phyloP scores from a whole-genome alignment of 1,140 invertebrate genomes.

The Temnothorax longispinosus region DNA sequence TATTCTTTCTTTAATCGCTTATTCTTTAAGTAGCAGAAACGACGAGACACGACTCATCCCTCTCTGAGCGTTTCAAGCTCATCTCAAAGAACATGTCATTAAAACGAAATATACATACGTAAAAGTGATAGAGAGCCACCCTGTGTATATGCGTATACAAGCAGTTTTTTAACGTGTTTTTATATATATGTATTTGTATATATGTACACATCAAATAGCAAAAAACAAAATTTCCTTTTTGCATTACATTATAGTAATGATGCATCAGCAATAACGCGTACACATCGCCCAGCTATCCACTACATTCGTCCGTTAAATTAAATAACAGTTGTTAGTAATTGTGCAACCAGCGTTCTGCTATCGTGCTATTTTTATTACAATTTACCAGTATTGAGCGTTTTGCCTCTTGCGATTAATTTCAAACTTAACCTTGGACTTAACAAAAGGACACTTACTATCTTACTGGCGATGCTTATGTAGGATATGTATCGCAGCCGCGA shows the following conservation, averaged over 20 bases:
- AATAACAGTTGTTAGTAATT: conserved; percentile 32
- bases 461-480: background rate
- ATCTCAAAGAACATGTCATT: conserved; percentile 32
- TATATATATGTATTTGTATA: background rate
- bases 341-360: conserved; percentile 29
- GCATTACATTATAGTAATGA: conserved; percentile 11
- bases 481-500: conserved; percentile 24
- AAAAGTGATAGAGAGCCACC: background rate
- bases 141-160: conserved; percentile 27
- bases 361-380: background rate
- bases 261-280: background rate
- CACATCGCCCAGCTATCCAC: background rate
- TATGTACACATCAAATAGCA: conserved; percentile 7
- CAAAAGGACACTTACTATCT: conserved; percentile 14
- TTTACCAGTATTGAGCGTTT: conserved; percentile 5
- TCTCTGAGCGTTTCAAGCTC: background rate
- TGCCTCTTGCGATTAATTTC: background rate
- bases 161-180: background rate
- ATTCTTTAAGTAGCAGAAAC: background rate
- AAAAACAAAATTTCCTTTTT: conserved; percentile 4
- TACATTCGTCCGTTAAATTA: conserved; percentile 4
- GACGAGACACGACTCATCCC: background rate
- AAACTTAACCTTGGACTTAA: conserved; percentile 20
- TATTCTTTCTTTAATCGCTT: background rate
- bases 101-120: background rate